These are phyloP conservation scores for Mustelus asterias DNA, from an alignment of 2,113 vertebrate species.

Conservation along the genomic window DNA sequence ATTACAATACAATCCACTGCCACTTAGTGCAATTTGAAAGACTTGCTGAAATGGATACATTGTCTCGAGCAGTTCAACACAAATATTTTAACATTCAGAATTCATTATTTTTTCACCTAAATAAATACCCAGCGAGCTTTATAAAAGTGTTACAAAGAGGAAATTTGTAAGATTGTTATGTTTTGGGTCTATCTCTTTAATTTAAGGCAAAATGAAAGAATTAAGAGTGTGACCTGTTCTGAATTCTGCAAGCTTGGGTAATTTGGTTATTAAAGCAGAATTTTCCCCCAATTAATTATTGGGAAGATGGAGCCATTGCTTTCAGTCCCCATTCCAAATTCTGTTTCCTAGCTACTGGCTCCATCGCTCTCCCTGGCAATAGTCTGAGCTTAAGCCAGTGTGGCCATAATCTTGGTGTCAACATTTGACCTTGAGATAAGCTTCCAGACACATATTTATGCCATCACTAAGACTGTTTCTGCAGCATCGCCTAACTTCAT, in stretches of 20 bases:
- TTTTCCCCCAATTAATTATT: not conserved
- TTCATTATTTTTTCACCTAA: too few relatives aligned
- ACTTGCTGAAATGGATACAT: not conserved
- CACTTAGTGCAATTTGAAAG: not conserved
- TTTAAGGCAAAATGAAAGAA: not conserved
- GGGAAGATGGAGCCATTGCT: not conserved
- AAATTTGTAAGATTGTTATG: not conserved
- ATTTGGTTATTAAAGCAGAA: not conserved
- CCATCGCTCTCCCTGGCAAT: too few relatives aligned
- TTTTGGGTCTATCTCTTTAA: not conserved
- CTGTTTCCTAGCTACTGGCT: not conserved
- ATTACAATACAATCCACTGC: conserved; percentile 38
- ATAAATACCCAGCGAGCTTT: not conserved
- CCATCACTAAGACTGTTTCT: not conserved
- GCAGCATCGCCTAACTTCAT: not conserved
- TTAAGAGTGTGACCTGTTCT: not conserved
- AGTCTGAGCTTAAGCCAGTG: too few relatives aligned
- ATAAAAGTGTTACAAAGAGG: not conserved
- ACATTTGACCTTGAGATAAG: not conserved
- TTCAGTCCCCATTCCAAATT: not conserved
- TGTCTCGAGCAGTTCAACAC: not conserved
- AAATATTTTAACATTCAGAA: not conserved
- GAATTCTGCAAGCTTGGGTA: not conserved
- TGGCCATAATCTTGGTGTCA: too few relatives aligned
- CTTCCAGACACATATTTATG: not conserved